Base-by-base conservation (phyloP, 2,888 invertebrate species). In the Cheilosia vernalis region DNA sequence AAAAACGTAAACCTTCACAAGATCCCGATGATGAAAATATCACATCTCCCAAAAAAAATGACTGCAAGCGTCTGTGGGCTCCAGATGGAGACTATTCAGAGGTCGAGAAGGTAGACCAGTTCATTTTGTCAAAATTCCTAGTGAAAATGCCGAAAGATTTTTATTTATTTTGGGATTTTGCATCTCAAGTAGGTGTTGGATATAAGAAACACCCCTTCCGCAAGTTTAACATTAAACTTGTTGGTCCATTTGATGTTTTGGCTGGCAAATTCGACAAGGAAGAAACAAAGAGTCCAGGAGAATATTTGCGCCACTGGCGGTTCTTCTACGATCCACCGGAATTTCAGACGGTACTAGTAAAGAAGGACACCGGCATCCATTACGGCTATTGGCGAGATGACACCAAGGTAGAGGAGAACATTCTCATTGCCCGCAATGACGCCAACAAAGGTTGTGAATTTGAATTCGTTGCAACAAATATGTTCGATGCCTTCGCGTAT, bases 281-380 rank as follows among this genome's bases (percentile, higher is more conserved):
- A 2, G 91, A 92, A 74, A 90, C 94, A 27, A 91, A 93, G 1
- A 92, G 94, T 79, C 93, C 94, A 82, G 93, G 94, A 80, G 93
- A 95, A 81, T 96, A 95, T 90, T 93, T 97, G 60, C 92, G 95
- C 10, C 97, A 98, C 90, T 98, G 97, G 96, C 94, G 99, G 88
- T 98, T 96, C 92, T 97, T 94, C 90, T 97, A 96, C 91, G 99
- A 99, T 93, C 97, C 98, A 10, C 98, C 99, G 10, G 98, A 99
- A 92, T 97, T 98, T 91, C 97, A 97, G 94, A 96, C 97, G 2
- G 93, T 97, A 49, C 91, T 97, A 63, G 95, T 94, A 24, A 95
- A 95, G 89, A 94, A 94, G 61, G 94, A 94, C 61, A 94, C 94
- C 78, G 95, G 96, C 84, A 95, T 95, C 87, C 98, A 98, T 90